Conservation (phyloP, 2,797 vertebrate species). For the Chlorospingus flavigularis region DNA sequence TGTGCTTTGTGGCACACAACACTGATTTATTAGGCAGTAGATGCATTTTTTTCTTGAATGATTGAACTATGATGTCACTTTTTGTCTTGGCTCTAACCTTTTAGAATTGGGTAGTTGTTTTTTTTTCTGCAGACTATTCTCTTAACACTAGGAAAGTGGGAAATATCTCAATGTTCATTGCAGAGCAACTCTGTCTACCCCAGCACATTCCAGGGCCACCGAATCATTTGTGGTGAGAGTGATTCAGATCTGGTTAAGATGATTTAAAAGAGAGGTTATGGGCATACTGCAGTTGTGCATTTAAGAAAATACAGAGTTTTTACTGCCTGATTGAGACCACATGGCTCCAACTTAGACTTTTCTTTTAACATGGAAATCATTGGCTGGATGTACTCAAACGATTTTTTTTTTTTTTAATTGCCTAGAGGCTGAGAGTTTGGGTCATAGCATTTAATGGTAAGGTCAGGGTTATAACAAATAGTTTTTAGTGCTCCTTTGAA, state of each 20-base stretch:
- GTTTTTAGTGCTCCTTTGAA: conserved; percentile 23
- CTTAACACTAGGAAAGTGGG: conserved; percentile 34
- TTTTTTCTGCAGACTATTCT: conserved; percentile 49
- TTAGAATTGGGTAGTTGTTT: background rate
- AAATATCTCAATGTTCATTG: conserved; percentile 53
- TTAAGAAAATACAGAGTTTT: conserved; percentile 77
- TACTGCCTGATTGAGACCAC: conserved; percentile 80
- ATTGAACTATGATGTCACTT: conserved; percentile 77
- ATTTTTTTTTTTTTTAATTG: conserved; percentile 56
- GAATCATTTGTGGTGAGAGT: conserved; percentile 75
- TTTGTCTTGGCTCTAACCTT: conserved; percentile 67
- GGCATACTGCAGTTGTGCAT: conserved; percentile 72
- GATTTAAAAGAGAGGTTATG: conserved; percentile 78
- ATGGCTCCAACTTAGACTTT: conserved; percentile 73
- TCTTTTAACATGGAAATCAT: conserved; percentile 69
- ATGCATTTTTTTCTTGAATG: conserved; percentile 67
- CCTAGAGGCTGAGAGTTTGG: conserved; percentile 56
- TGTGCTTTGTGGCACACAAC: conserved; percentile 72
- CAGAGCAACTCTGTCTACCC: conserved; percentile 71
- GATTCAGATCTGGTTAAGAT: conserved; percentile 78
- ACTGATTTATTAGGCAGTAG: conserved; percentile 69
- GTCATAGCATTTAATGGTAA: conserved; percentile 59
- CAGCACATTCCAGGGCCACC: conserved; percentile 77
- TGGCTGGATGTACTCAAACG: conserved; percentile 60
- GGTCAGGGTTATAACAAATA: conserved; percentile 64